Conservation (phyloP, 1,140 invertebrate genomes). For the Eulimnadia texana region DNA sequence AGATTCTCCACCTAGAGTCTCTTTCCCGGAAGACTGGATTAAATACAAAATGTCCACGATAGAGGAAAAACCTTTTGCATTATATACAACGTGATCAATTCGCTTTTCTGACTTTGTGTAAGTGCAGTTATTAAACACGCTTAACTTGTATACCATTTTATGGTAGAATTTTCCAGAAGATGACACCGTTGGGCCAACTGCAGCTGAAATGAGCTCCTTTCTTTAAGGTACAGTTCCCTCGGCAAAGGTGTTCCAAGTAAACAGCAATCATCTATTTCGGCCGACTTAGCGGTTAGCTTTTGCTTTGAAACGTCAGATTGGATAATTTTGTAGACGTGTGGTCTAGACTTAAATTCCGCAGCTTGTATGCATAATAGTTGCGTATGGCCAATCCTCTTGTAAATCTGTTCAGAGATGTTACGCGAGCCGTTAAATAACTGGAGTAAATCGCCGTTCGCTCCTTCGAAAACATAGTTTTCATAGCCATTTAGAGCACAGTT, state of each 20-base stretch:
- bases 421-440: conserved; percentile 5
- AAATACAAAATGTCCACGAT: not conserved
- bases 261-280: not conserved
- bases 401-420: not conserved
- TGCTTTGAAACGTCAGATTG: not conserved
- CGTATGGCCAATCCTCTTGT: not conserved
- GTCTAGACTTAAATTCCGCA: not conserved
- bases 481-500: no score
- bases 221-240: not conserved
- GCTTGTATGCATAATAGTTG: not conserved
- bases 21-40: not conserved
- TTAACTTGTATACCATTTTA: not conserved
- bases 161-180: not conserved
- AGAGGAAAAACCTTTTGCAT: not conserved
- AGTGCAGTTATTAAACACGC: not conserved
- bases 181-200: no score
- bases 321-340: not conserved
- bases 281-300: not conserved
- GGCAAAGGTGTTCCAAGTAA: not conserved
- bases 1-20: no score
- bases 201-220: not conserved
- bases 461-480: not conserved
- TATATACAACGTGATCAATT: not conserved
- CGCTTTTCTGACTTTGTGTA: not conserved
- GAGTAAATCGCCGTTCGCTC: not conserved